Evolutionary conservation across 23 tunicate genomes (phyloP).

Genomic region (Phallusia fumigata): DNA sequence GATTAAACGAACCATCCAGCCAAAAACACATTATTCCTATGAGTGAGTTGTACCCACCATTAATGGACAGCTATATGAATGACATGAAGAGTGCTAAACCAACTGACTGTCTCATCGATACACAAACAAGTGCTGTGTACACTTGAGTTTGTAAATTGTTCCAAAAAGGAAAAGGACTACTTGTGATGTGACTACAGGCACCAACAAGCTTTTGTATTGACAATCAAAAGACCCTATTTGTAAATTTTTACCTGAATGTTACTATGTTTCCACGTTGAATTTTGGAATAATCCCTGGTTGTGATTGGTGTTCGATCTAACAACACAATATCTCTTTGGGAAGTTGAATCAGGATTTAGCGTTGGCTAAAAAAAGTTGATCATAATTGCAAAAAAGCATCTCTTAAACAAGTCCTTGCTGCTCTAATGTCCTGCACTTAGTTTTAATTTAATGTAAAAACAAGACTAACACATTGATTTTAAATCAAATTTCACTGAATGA

Average conservation of each 20-base stretch:
- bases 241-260: conserved; percentile 31
- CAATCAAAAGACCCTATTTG: too few species aligned
- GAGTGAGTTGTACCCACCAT: conserved; percentile 37
- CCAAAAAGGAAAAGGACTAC: background rate
- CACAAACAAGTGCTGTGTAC: conserved; percentile 23
- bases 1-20: conserved; percentile 4
- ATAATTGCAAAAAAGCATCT: too few species aligned
- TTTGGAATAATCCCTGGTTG: conserved; percentile 16
- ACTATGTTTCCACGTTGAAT: conserved; percentile 50
- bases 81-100: conserved; percentile 6
- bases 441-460: too few species aligned
- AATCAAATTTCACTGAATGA: too few species aligned
- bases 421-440: too few species aligned
- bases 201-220: too few species aligned
- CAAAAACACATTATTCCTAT: conserved; percentile 13
- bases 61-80: conserved; percentile 10
- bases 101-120: conserved; percentile 26
- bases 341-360: conserved; percentile 41
- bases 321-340: conserved; percentile 37
- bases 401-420: too few species aligned
- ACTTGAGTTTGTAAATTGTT: conserved; percentile 3
- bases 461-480: too few species aligned
- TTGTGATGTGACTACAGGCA: too few species aligned
- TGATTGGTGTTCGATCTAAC: conserved; percentile 38
- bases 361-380: conserved; percentile 36